Evolutionary conservation across 2,888 invertebrate species (phyloP).

Genomic region (Lithophane socia): DNA sequence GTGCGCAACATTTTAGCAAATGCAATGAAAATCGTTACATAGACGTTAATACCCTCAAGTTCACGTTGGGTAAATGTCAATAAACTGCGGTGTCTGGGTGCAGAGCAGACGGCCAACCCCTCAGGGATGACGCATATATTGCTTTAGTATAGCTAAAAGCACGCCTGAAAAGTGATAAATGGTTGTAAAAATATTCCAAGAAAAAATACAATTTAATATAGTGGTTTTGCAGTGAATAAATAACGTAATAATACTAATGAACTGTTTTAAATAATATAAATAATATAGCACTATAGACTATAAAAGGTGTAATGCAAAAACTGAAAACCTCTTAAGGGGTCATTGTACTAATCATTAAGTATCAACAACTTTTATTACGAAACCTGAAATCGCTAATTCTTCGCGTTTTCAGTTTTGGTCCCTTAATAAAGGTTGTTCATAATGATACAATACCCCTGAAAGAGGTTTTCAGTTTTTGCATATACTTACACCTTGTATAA

Average conservation of each 20-base stretch:
- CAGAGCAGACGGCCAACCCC: constrained; percentile 53
- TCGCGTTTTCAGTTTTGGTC: too few species aligned
- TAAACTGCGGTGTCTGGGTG: constrained; percentile 57
- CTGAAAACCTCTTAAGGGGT: too few species aligned
- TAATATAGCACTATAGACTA: too few species aligned
- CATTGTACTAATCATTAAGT: too few species aligned
- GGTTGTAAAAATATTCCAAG: not conserved
- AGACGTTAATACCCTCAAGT: constrained; percentile 25
- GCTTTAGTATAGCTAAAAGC: constrained; percentile 30
- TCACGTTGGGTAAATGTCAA: constrained; percentile 50
- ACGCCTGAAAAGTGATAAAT: constrained; percentile 23
- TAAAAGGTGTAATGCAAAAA: too few species aligned
- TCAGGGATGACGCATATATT: constrained; percentile 34
- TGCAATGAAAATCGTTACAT: constrained; percentile 10
- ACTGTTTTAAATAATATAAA: not conserved
- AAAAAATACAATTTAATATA: not conserved
- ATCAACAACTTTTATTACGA: too few species aligned
- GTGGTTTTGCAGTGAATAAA: constrained; percentile 4
- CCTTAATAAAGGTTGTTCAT: too few species aligned
- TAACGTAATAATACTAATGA: not conserved
- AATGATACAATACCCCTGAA: too few species aligned
- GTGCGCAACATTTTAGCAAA: not conserved
- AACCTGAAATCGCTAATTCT: too few species aligned
- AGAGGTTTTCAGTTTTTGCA: too few species aligned
- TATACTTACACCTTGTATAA: too few species aligned